phyloP scores from a whole-genome alignment of 2,888 invertebrate genomes.

The Ametastegia equiseti region DNA sequence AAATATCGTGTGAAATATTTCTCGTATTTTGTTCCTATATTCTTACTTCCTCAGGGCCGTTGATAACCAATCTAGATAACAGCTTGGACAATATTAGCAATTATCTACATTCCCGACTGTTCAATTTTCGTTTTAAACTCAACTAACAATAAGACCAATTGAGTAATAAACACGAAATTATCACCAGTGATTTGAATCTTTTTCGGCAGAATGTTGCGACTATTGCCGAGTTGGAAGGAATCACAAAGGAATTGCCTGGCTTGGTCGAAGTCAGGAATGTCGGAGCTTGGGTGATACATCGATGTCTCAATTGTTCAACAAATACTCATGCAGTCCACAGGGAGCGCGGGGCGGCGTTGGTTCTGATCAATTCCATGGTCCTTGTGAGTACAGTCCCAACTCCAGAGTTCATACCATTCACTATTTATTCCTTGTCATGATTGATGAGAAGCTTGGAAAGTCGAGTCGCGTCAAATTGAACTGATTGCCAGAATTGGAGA shows the following conservation, averaged over 20 bases:
- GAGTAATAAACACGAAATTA: too few species aligned
- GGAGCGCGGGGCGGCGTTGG: constrained; percentile 77
- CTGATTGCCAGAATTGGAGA: background rate
- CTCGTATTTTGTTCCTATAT: too few species aligned
- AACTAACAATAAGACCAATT: too few species aligned
- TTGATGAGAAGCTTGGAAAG: background rate
- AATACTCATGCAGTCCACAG: constrained; percentile 81
- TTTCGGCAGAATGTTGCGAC: constrained; percentile 77
- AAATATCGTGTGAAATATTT: too few species aligned
- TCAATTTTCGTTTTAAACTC: too few species aligned
- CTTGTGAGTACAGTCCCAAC: constrained; percentile 77
- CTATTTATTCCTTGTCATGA: background rate
- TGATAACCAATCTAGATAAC: too few species aligned
- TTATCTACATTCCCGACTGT: too few species aligned
- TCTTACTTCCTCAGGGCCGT: too few species aligned
- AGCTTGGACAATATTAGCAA: too few species aligned
- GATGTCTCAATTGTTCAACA: constrained; percentile 82
- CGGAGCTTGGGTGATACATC: constrained; percentile 81
- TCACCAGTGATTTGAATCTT: background rate
- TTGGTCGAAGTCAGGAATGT: constrained; percentile 78
- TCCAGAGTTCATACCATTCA: background rate
- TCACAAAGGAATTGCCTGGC: constrained; percentile 79
- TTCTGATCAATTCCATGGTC: constrained; percentile 79
- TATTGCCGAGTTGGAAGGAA: constrained; percentile 77
- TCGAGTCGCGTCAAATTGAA: background rate